These are phyloP conservation scores for Burhinus bistriatus DNA, from an alignment of 2,113 vertebrate species.

Conservation along the genomic window DNA sequence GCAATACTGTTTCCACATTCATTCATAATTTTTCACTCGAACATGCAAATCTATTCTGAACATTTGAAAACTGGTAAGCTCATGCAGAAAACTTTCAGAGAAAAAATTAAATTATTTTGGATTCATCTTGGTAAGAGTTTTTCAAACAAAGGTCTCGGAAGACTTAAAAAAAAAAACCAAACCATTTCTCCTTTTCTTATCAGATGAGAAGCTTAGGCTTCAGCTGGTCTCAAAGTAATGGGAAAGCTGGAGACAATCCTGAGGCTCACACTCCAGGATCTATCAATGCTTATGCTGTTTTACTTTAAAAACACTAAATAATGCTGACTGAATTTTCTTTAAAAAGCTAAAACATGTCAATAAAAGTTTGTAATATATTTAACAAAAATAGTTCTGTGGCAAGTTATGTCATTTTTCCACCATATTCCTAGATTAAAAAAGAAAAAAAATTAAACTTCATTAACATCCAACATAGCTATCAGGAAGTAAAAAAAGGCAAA, in stretches of 20 bases:
- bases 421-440: not conserved
- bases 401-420: not conserved
- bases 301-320: not conserved
- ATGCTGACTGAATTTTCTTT: not conserved
- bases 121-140: not conserved
- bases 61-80: not conserved
- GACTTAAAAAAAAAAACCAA: not conserved
- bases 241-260: not conserved
- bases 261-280: not conserved
- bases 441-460: not conserved
- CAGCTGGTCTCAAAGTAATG: not conserved
- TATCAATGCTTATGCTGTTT: not conserved
- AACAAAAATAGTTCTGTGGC: not conserved
- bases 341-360: not conserved
- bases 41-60: not conserved
- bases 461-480: not conserved
- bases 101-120: not conserved
- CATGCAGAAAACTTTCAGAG: not conserved
- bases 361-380: not conserved
- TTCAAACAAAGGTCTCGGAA: not conserved
- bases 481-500: not conserved
- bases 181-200: not conserved
- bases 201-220: not conserved
- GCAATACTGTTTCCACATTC: not conserved
- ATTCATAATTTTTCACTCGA: not conserved